Percentiles rank a stretch among this genome's conserved stretches.
These are phyloP conservation scores for Malthinus flaveolus DNA, from an alignment of 2,888 invertebrate species.

Conservation along the genomic window DNA sequence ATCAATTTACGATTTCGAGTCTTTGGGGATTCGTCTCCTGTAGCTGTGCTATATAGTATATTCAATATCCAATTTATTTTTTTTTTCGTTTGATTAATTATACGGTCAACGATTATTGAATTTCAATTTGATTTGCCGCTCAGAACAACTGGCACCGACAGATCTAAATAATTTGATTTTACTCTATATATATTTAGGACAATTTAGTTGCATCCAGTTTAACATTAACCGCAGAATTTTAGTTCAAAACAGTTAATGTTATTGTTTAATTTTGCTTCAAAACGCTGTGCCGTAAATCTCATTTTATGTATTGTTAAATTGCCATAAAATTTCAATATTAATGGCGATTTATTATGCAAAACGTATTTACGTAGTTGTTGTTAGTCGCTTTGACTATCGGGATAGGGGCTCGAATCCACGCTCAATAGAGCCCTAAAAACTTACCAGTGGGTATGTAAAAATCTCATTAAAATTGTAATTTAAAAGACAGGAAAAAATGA, in stretches of 20 bases:
- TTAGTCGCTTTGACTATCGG: background rate
- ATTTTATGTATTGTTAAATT: too few relatives aligned
- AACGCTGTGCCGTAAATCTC: background rate
- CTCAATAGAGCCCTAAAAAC: too few relatives aligned
- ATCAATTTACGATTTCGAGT: too few relatives aligned
- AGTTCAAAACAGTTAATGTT: slow-evolving; percentile 2
- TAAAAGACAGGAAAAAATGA: too few relatives aligned
- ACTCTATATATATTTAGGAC: slow-evolving; percentile 22
- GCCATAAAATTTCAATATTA: too few relatives aligned
- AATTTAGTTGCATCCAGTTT: slow-evolving; percentile 22
- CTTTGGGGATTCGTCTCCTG: too few relatives aligned
- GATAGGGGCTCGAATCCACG: too few relatives aligned
- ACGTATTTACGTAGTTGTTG: background rate
- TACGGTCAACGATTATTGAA: slow-evolving; percentile 29
- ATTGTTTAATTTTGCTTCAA: background rate
- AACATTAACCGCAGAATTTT: slow-evolving; percentile 22
- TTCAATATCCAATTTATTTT: slow-evolving; percentile 34
- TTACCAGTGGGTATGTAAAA: too few relatives aligned
- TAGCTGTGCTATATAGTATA: slow-evolving; percentile 17
- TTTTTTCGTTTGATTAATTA: slow-evolving; percentile 32
- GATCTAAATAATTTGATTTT: slow-evolving; percentile 27
- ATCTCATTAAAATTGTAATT: too few relatives aligned
- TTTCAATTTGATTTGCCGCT: slow-evolving; percentile 26
- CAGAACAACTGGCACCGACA: slow-evolving; percentile 25
- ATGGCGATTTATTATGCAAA: background rate